Evolutionary conservation across 2,888 invertebrate species (phyloP).

Genomic region (Nysson spinosus): DNA sequence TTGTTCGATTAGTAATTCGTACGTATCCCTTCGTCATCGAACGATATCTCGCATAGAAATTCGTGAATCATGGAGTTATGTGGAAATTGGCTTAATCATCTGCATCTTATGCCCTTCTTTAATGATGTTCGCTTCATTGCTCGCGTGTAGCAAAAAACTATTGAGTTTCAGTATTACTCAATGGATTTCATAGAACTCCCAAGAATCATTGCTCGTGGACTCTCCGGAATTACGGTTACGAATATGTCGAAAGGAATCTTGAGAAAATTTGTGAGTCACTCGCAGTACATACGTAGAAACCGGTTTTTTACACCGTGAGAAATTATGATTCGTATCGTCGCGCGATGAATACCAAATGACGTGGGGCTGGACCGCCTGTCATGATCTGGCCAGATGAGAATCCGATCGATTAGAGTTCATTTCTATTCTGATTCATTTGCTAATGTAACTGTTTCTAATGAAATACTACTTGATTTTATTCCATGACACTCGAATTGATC

Average conservation of each 20-base stretch:
- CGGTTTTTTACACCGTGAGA: conserved; percentile 18
- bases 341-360: conserved; percentile 23
- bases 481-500: neutral
- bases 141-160: conserved; percentile 1
- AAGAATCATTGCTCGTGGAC: conserved; percentile 21
- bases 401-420: conserved; percentile 3
- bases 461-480: neutral
- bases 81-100: conserved; percentile 40
- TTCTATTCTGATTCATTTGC: neutral
- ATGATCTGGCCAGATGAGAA: neutral
- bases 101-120: conserved; percentile 14
- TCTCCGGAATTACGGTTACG: conserved; percentile 11
- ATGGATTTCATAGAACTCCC: conserved; percentile 1
- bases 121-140: neutral
- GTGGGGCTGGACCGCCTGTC: neutral
- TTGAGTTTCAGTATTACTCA: conserved; percentile 15
- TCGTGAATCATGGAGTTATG: conserved; percentile 49
- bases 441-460: neutral
- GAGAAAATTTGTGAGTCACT: conserved; percentile 53
- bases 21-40: neutral
- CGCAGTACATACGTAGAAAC: neutral
- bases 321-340: conserved; percentile 14
- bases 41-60: conserved; percentile 6
- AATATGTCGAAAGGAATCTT: conserved; percentile 18
- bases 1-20: neutral